Evolutionary conservation across 2,888 invertebrate species (phyloP).

Genomic region (Eilema griseolum): DNA sequence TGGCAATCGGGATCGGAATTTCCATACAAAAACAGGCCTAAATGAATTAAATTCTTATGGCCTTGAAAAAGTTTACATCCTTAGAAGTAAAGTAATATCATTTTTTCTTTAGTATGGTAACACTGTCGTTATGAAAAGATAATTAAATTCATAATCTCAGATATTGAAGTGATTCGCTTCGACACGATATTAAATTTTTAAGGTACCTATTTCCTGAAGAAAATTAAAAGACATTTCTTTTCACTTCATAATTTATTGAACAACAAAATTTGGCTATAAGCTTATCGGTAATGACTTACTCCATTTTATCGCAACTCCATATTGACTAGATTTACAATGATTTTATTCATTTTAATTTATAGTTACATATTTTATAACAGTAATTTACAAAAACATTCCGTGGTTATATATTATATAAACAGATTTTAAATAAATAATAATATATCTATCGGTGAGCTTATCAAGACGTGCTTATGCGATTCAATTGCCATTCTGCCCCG

Average conservation of each 20-base stretch:
- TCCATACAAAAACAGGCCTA: no score
- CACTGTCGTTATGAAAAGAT: neutral
- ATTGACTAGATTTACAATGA: constrained; percentile 53
- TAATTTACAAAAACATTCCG: constrained; percentile 64
- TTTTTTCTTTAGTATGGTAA: neutral
- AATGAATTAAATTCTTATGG: neutral
- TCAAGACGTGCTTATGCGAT: no score
- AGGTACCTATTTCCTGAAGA: neutral
- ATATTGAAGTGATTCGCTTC: neutral
- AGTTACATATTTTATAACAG: constrained; percentile 66
- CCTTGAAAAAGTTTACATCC: neutral
- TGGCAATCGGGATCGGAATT: no score
- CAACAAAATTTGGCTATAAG: constrained; percentile 49
- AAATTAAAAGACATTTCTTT: constrained; percentile 35
- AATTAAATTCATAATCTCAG: neutral
- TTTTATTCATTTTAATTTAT: constrained; percentile 57
- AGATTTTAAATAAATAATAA: constrained; percentile 19
- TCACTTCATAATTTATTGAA: constrained; percentile 53
- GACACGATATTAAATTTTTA: neutral
- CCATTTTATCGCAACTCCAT: constrained; percentile 56
- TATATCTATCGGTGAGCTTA: neutral
- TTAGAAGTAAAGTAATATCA: neutral
- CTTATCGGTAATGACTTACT: constrained; percentile 37
- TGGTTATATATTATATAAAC: constrained; percentile 1
- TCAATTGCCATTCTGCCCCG: no score